These are phyloP conservation scores for Machimus atricapillus DNA, from an alignment of 2,888 invertebrate species.

Conservation along the genomic window DNA sequence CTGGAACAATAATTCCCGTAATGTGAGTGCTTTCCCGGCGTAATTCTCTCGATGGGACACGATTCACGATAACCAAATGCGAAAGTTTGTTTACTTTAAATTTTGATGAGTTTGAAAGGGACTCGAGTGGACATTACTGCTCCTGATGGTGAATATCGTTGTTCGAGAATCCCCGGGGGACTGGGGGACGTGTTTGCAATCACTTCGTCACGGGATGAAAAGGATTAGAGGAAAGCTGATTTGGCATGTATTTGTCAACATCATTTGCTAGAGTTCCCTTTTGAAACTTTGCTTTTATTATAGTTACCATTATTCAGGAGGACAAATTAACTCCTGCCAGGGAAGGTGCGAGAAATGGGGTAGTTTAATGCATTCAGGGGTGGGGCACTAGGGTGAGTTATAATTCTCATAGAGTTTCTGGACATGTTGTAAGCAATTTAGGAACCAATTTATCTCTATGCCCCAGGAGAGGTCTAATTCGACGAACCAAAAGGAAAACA, in stretches of 20 bases:
- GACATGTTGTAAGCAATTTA: background rate
- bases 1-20: background rate
- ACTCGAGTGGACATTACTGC: background rate
- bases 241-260: background rate
- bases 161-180: background rate
- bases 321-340: background rate
- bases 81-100: slow-evolving; percentile 9
- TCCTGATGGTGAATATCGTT: background rate
- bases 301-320: background rate
- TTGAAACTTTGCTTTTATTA: background rate
- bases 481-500: background rate
- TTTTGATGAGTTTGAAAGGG: slow-evolving; percentile 3
- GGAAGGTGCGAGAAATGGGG: background rate
- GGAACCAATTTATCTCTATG: background rate
- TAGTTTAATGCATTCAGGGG: background rate
- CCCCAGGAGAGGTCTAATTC: background rate
- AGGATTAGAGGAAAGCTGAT: background rate
- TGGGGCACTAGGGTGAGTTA: background rate
- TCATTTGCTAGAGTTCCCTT: background rate
- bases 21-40: background rate
- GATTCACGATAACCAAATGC: background rate
- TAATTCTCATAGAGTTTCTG: background rate
- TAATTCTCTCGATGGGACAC: background rate
- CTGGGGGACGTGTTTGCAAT: background rate
- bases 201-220: background rate